Conservation (phyloP, 2,113 vertebrate species). For the Leuciscus idus region DNA sequence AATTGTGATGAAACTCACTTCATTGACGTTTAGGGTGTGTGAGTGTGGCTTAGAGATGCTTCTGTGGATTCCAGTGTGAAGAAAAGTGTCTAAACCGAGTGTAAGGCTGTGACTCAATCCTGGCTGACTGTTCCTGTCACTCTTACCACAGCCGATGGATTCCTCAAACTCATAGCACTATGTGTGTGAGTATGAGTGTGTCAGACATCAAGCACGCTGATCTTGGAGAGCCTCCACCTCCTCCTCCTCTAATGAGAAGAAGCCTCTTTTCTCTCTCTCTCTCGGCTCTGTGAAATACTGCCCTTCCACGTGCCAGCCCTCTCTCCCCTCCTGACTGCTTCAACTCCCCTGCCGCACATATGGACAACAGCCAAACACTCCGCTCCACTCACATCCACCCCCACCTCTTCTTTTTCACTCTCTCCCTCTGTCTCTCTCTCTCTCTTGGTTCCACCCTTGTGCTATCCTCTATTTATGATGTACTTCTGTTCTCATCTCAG, state of each 20-base stretch:
- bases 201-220: constrained; percentile 17
- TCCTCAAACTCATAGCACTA: constrained; percentile 53
- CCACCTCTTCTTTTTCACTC: constrained; percentile 1
- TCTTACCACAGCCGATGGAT: constrained; percentile 52
- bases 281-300: constrained; percentile 47
- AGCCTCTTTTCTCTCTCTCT: constrained; percentile 61
- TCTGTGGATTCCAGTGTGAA: constrained; percentile 15
- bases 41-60: background rate
- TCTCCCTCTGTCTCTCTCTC: background rate
- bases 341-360: constrained; percentile 58
- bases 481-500: constrained; percentile 19
- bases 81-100: constrained; percentile 25
- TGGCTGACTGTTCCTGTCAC: constrained; percentile 51
- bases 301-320: constrained; percentile 47
- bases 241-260: constrained; percentile 77
- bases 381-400: background rate
- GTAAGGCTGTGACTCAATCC: constrained; percentile 54
- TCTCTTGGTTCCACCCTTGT: background rate
- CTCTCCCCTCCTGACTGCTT: constrained; percentile 54
- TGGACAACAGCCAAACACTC: constrained; percentile 54
- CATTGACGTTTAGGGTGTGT: background rate
- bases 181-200: constrained; percentile 30
- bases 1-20: constrained; percentile 24
- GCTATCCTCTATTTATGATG: background rate
- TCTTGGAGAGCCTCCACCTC: constrained; percentile 75